Evolutionary conservation across 2,797 vertebrate genomes (phyloP), one percentile per base, ranked within the genome.

Genomic region (Sebastes nivosus): DNA sequence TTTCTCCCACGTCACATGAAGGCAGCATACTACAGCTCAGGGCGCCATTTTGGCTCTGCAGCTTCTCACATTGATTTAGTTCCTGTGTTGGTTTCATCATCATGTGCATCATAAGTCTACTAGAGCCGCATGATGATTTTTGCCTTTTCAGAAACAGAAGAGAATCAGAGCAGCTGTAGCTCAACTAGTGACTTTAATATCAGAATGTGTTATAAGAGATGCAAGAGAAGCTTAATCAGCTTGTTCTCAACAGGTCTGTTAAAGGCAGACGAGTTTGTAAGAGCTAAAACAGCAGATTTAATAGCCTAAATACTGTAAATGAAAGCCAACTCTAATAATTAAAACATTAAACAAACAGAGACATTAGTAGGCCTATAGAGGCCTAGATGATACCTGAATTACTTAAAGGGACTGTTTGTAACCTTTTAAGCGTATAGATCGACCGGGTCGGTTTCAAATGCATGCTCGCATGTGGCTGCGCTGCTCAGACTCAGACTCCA

Each of bases 31-130:
- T 34, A 34, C 13, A 72, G 24, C 58, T 46, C 29, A 20, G 0
- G 83, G 83, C 85, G 91, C 94, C 94, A 96, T 95, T 91, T 94
- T 95, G 95, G 94, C 89, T 95, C 94, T 24, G 18, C 82, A 72
- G 82, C 54, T 89, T 88, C 88, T 42, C 55, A 2, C 2, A 38
- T 11, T 8, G 54, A 18, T 50, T 8, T 20, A 74, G 74, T 69
- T 88, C 64, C 77, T 71, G 65, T 82, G 66, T 79, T 75, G 34
- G 34, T 34, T 34, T 34, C 34, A 34, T 61, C 29, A 63, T 86
- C 71, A 71, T 22, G 76, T 79, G 77, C 42, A 5, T 14, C 24
- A 13, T 10, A 58, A 59, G 61, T 13, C 38, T 38, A 13, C 25
- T 27, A 13, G 72, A 58, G 13, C 14, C 27, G 27, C n/a, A 29